Base-by-base conservation (phyloP, 1,140 invertebrate species). In the Cheumatopsyche charites region DNA sequence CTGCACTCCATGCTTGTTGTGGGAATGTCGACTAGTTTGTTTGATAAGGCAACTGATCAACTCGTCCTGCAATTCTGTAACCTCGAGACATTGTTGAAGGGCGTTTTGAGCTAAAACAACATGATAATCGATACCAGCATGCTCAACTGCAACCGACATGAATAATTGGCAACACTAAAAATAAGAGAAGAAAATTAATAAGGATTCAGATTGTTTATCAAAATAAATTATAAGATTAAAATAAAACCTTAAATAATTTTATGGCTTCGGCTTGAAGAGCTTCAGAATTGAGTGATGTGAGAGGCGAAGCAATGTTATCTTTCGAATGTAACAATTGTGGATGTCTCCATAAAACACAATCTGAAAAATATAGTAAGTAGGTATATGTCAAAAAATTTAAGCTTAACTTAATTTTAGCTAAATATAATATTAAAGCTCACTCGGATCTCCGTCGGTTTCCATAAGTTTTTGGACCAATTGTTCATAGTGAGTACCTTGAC, bases 81-180 rank as follows among this genome's bases (percentile, higher is more conserved):
- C 90, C 77, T 95, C 91, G 52, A 98, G 84, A 82, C 95, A 97
- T 78, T 94, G 91, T 80, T 95, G 92, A 52, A 98, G 85, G 9
- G 95, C 93, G 81, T 96, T 96, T 88, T 98, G 96, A 21, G 95
- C 95, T 72, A 98, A 85, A 58, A 94, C 93, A 76, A 98, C 95
- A 80, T 98, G 96, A 81, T 97, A 96, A 83, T 98, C 96, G 77
- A 98, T 96, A 77, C 94, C 94, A 42, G 94, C 93, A 77, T 96
- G 93, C 83, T 98, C 96, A 72, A 98, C 91, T 15, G 91, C 90
- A 73, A 96, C 95, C 15, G 94, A 96, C 88, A 95, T 96, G 83
- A 97, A 98, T 76, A 97, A 86, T 80, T 97, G 94, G 76, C 94
- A 91, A 81, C 94, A 94, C 93, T 96, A 83, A 66, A 82, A 47